Evolutionary conservation across 2,888 invertebrate species (phyloP).

Genomic region (Pyrocoelia pectoralis): DNA sequence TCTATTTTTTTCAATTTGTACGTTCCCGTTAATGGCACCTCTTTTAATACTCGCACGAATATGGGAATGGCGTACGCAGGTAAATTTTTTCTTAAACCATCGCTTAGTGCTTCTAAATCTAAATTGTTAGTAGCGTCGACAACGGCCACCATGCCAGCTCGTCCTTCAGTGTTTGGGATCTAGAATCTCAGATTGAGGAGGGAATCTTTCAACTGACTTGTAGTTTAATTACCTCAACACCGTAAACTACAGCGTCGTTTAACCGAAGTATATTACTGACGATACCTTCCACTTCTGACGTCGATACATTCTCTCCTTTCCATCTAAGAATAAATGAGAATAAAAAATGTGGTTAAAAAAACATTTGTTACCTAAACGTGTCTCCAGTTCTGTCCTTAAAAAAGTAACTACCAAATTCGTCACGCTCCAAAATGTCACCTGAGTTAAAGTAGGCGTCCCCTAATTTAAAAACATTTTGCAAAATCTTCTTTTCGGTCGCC

Average conservation of each 20-base stretch:
- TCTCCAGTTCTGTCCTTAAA: constrained; percentile 92
- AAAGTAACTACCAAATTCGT: constrained; percentile 91
- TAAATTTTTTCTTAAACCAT: constrained; percentile 73
- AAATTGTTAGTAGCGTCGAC: constrained; percentile 72
- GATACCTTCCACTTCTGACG: constrained; percentile 92
- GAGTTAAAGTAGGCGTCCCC: constrained; percentile 94
- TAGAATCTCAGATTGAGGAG: constrained; percentile 51
- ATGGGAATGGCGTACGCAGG: constrained; percentile 90
- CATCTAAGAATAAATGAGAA: constrained; percentile 61
- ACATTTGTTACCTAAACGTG: constrained; percentile 69
- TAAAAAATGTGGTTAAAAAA: not conserved
- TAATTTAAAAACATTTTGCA: constrained; percentile 74
- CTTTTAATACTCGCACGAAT: constrained; percentile 80
- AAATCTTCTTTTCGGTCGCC: constrained; percentile 77
- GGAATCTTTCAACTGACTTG: constrained; percentile 32
- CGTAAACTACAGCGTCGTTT: constrained; percentile 83
- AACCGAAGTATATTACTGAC: constrained; percentile 79
- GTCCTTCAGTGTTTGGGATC: constrained; percentile 83
- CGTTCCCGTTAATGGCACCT: constrained; percentile 86
- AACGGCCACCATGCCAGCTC: constrained; percentile 94
- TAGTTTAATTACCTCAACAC: constrained; percentile 75
- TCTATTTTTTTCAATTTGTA: constrained; percentile 93
- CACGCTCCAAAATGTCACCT: constrained; percentile 88
- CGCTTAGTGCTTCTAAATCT: constrained; percentile 67
- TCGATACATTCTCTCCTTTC: constrained; percentile 98